Evolutionary conservation across 2,113 vertebrate species (phyloP).

Genomic region (Chauna torquata): DNA sequence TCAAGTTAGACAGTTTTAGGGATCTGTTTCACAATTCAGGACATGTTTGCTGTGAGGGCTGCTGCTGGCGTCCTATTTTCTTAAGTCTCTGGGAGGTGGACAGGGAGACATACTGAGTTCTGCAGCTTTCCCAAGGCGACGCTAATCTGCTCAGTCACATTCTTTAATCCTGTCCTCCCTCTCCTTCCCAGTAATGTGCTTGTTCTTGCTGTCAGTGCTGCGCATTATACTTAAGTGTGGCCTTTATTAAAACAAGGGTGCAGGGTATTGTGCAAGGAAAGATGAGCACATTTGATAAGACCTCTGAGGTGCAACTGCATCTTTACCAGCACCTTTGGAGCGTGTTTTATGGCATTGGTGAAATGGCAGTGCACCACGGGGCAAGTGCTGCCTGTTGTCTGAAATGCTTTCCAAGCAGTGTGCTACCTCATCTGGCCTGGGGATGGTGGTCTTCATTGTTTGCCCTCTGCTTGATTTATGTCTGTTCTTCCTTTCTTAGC

Average conservation of each 20-base stretch:
- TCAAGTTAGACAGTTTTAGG: background rate
- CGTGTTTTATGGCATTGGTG: background rate
- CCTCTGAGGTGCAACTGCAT: background rate
- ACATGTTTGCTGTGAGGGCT: background rate
- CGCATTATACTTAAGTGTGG: background rate
- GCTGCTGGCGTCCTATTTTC: background rate
- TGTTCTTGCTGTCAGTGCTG: background rate
- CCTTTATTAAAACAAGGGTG: background rate
- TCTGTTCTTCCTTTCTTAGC: background rate
- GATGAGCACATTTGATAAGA: background rate
- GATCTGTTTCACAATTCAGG: background rate
- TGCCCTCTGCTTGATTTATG: background rate
- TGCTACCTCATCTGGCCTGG: background rate
- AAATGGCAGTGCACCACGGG: accelerated
- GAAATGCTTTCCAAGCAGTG: background rate
- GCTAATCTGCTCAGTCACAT: background rate
- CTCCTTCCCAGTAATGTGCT: background rate
- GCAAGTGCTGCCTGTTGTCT: background rate
- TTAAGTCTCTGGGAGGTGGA: background rate
- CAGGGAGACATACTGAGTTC: background rate
- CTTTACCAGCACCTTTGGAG: background rate
- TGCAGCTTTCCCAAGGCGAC: background rate
- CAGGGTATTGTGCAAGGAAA: background rate
- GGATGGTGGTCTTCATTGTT: background rate
- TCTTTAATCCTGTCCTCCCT: background rate